Conservation (phyloP, 2,888 invertebrate species). For the Arctia plantaginis region DNA sequence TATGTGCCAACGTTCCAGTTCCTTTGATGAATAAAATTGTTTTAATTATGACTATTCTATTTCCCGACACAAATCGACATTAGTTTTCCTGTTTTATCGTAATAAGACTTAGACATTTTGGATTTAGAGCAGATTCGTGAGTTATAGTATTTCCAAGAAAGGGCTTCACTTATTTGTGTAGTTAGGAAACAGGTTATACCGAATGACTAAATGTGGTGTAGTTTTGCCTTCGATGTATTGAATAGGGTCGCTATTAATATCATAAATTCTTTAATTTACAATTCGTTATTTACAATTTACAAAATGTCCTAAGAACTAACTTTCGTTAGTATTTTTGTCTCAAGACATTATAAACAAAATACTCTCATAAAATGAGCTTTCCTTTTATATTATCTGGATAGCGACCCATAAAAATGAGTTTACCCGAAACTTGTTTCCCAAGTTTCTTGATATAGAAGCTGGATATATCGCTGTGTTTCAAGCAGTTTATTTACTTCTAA, state of each 20-base stretch:
- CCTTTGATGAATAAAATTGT: conserved; percentile 71
- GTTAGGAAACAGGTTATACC: not conserved
- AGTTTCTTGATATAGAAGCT: conserved; percentile 72
- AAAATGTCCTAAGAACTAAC: not conserved
- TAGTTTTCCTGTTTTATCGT: not conserved
- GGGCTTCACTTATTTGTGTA: not conserved
- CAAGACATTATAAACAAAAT: conserved; percentile 11
- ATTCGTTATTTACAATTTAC: too few relatives aligned
- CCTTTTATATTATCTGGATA: conserved; percentile 63
- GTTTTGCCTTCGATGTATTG: not conserved
- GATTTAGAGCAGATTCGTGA: not conserved
- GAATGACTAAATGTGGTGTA: not conserved
- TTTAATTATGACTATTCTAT: conserved; percentile 73
- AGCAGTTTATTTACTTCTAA: conserved; percentile 67
- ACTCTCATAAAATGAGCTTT: conserved; percentile 38
- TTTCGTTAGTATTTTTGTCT: not conserved
- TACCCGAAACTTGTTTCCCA: conserved; percentile 65
- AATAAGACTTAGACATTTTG: conserved; percentile 19
- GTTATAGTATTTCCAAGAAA: not conserved
- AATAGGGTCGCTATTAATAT: not conserved
- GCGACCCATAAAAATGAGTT: conserved; percentile 69
- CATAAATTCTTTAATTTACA: not conserved
- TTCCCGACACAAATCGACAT: conserved; percentile 22
- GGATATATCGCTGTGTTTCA: conserved; percentile 71
- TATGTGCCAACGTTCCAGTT: conserved; percentile 57